Base-by-base conservation (phyloP, 2,888 invertebrate species). In the Salticus scenicus region DNA sequence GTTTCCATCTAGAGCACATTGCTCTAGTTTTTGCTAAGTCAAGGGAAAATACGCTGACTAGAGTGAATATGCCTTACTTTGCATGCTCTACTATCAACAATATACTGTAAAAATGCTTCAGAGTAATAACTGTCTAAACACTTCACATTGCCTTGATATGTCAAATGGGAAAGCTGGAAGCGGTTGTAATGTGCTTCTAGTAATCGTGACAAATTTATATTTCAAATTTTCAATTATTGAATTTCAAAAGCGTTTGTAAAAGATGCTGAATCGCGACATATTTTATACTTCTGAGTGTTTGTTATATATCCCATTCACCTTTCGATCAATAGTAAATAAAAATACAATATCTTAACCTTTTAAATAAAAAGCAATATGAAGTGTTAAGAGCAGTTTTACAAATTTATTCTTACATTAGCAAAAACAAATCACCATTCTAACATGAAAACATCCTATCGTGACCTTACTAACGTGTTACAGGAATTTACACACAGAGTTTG, bases 1-100 rank as follows among this genome's bases (percentile, higher is more conserved):
- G 77, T 83, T 83, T 81, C 77, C 81, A 73, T 72, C 77, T 63
- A 73, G 77, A 84, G 83, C 72, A 24, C 14, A 30, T 72, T 33
- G 73, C 83, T 84, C 77, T 69, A 84, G 77, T 51, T 84, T 67
- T 84, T 84, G 83, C 83, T 84, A 84, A 84, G 83, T 84, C 57
- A 78, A 77, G 64, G 72, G 69, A 71, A 69, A 81, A 70, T 67
- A 81, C 76, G 71, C 20, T 70, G 71, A 42, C 47, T 42, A 75
- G 70, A 76, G 51, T 69, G 69, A 81, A 81, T 67, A 37, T 51
- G 72, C 73, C 31, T 37, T 30, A 30, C 64, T 17, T 14, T 69
- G 69, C 69, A 82, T 69, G 37, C 37, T 74, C 73, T 74, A 37
- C 37, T 12, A 33, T 47, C 1, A 47, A 71, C 37, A 71, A 71